A percentile compares a stretch with the other conserved stretches of the same genome.
Evolutionary conservation across 2,113 vertebrate species (phyloP).

Genomic region (Nerophis ophidion): DNA sequence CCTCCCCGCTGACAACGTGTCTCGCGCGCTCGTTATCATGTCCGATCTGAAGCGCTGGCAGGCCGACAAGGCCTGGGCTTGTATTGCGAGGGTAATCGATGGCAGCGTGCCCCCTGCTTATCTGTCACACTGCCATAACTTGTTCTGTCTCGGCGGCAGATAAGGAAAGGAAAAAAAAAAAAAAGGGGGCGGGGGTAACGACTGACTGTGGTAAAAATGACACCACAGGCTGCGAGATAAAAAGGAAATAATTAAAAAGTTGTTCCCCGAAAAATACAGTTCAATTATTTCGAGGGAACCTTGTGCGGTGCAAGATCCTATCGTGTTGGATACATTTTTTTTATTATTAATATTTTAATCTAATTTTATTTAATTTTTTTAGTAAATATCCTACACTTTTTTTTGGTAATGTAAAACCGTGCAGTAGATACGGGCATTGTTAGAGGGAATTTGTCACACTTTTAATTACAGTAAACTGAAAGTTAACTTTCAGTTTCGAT

Average conservation of each 20-base stretch:
- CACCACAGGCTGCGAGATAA: conserved; percentile 3
- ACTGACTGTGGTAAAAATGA: neutral
- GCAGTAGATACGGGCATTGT: too few species aligned
- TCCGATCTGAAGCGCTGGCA: conserved; percentile 68
- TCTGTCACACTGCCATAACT: conserved; percentile 60
- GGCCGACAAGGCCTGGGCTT: conserved; percentile 64
- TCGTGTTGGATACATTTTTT: too few species aligned
- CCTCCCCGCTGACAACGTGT: conserved; percentile 51
- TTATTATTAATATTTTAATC: too few species aligned
- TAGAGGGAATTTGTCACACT: too few species aligned
- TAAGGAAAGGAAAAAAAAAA: conserved; percentile 14
- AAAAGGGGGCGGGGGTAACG: neutral
- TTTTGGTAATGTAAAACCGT: too few species aligned
- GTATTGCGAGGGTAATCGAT: conserved; percentile 72
- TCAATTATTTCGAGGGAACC: too few species aligned
- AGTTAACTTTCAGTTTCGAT: too few species aligned
- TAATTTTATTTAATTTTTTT: too few species aligned
- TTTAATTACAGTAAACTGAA: too few species aligned
- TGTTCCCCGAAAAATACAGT: neutral
- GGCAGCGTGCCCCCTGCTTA: conserved; percentile 54
- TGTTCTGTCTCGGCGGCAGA: conserved; percentile 51
- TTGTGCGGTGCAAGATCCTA: too few species aligned
- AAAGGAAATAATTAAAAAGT: conserved; percentile 2
- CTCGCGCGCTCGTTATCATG: conserved; percentile 59
- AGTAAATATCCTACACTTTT: too few species aligned